These are phyloP conservation scores for Petrocephalus microphthalmus DNA, from an alignment of 2,113 vertebrate genomes.

Conservation along the genomic window DNA sequence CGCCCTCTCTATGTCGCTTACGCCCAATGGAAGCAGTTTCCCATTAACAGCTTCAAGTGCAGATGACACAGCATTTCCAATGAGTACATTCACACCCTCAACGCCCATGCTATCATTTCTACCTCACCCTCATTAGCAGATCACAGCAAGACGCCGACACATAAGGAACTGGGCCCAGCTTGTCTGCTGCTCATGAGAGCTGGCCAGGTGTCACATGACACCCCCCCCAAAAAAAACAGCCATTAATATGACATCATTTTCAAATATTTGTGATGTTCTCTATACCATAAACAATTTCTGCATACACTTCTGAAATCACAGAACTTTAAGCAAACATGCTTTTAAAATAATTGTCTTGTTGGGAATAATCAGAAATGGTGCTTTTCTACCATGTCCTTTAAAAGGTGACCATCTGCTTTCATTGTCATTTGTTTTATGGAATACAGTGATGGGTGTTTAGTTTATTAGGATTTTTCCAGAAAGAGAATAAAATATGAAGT, in stretches of 20 bases:
- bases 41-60: not conserved
- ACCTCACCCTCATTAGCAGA: slow-evolving; percentile 9
- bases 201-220: not conserved
- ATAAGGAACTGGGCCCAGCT: not conserved
- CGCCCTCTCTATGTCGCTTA: not conserved
- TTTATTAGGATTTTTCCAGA: not conserved
- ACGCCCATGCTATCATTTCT: not conserved
- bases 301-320: not conserved
- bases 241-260: not conserved
- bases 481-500: not conserved
- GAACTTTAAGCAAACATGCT: not conserved
- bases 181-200: not conserved
- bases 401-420: not conserved
- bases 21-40: not conserved
- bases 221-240: not conserved
- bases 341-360: slow-evolving; percentile 8
- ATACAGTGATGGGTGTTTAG: not conserved
- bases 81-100: slow-evolving; percentile 22
- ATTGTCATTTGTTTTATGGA: not conserved
- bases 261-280: not conserved
- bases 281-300: not conserved
- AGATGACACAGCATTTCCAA: not conserved
- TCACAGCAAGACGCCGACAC: not conserved
- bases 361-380: not conserved
- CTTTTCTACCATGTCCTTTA: not conserved